Percentiles rank a stretch among this genome's conserved stretches.
Evolutionary conservation across 2,797 vertebrate species (phyloP).

Genomic region (Rhynchonycteris naso): DNA sequence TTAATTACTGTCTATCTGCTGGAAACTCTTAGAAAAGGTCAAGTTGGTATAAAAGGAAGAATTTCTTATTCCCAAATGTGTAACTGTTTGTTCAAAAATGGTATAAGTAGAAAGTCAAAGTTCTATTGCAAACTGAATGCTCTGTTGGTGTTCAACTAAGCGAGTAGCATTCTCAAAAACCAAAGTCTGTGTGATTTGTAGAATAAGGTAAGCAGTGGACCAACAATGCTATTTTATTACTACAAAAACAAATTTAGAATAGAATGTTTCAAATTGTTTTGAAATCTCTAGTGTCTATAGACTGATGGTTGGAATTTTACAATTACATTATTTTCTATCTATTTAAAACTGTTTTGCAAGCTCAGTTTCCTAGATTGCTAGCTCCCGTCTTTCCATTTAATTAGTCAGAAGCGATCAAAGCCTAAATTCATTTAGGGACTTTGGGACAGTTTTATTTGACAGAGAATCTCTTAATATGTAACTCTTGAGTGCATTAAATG

Average conservation of each 20-base stretch:
- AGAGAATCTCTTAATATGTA: conserved; percentile 59
- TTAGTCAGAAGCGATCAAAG: conserved; percentile 58
- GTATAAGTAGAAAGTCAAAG: neutral
- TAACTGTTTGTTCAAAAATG: conserved; percentile 34
- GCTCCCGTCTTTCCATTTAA: conserved; percentile 58
- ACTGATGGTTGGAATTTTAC: conserved; percentile 38
- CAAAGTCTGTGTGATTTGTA: conserved; percentile 18
- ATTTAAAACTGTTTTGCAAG: conserved; percentile 49
- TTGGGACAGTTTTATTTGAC: conserved; percentile 63
- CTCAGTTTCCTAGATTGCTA: conserved; percentile 64
- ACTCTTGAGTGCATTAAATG: conserved; percentile 63
- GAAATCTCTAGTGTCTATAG: conserved; percentile 23
- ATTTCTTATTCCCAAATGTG: neutral
- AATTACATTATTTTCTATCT: conserved; percentile 59
- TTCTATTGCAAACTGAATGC: neutral
- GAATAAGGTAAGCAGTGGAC: neutral
- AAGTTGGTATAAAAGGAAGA: conserved; percentile 27
- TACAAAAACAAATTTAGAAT: conserved; percentile 30
- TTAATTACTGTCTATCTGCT: conserved; percentile 21
- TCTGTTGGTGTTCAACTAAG: neutral
- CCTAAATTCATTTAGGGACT: conserved; percentile 74
- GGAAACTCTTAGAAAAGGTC: neutral
- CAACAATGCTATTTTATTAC: conserved; percentile 27
- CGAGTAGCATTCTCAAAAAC: neutral
- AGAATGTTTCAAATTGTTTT: conserved; percentile 46